Evolutionary conservation across 1,140 invertebrate genomes (phyloP), one percentile per base, ranked within the genome.

Genomic region (Luehdorfia chinensis): DNA sequence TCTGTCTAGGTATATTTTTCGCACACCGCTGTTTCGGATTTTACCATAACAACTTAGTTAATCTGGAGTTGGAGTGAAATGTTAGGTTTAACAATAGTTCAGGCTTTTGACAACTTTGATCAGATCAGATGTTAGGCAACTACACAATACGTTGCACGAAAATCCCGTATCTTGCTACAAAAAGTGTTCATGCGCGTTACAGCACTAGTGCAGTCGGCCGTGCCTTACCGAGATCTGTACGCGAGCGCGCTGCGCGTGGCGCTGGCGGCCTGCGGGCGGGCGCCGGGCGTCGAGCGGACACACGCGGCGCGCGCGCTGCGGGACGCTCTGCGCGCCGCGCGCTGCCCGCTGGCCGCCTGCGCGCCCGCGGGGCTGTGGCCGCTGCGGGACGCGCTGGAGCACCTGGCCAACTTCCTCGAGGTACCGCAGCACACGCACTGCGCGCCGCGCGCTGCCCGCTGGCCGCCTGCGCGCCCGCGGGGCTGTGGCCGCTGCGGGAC

Each of bases 141-240:
- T n/a, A n/a, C n/a, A n/a, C n/a, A n/a, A n/a, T n/a, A n/a, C n/a
- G n/a, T n/a, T n/a, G n/a, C n/a, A n/a, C n/a, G n/a, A n/a, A n/a
- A n/a, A n/a, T n/a, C n/a, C n/a, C n/a, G n/a, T n/a, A n/a, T n/a
- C n/a, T n/a, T n/a, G n/a, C n/a, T n/a, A n/a, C n/a, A n/a, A n/a
- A n/a, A n/a, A n/a, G n/a, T 31, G 16, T 25, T 23, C 13, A 19
- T n/a, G 33, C 27, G 21, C 13, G 12, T 31, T 37, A 2, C 62
- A 83, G 78, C 69, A 4, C 72, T 87, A 15, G 66, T 80, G 12
- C 75, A 63, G 34, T 79, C 72, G 0, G 61, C 66, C 21, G 66
- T 85, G 34, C 73, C 75, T 1, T 80, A 81, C 58, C 65, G 72
- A 54, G 75, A 80, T 46, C 32, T 77, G 47, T 84, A 84, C 64